Evolutionary conservation across 2,797 vertebrate species (phyloP), one percentile per base, ranked within the genome.

Genomic region (Macropodus opercularis): DNA sequence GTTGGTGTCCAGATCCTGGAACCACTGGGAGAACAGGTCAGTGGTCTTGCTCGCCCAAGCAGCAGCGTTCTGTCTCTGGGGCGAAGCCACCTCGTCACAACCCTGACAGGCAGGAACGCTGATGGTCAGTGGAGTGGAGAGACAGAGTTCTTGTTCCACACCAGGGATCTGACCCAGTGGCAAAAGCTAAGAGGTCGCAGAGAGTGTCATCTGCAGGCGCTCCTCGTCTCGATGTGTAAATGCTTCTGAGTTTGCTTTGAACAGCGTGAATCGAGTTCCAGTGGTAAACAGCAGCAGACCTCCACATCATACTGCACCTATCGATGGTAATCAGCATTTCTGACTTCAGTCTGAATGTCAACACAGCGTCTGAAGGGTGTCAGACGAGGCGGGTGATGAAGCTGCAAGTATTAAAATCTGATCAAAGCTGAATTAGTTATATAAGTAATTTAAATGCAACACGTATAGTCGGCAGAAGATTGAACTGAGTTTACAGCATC

Each of bases 121-220:
- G 78, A 79, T 72, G 77, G 69, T 61, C 72, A 54, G 63, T 7
- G 26, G 57, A 73, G 74, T 59, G 70, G 52, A 68, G 53, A 69
- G 48, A 58, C 43, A 2, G 32, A 42, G 44, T 74, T 52, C 44
- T 58, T 68, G 34, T 39, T 52, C 58, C 39, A 39, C 84, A 22
- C 79, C 15, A 18, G 75, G 83, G 81, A 82, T 59, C 48, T 66
- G 75, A 85, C 75, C 72, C 51, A 9, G 23, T 62, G 71, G 52
- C 57, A 63, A 55, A 68, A 61, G 72, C 60, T 39, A 15, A 12
- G 36, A 71, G 77, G 77, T 76, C 65, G 54, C 26, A 39, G 17
- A 32, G 53, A 35, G 43, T 31, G 51, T 19, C 27, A 41, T 66
- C 48, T 59, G 2, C 4, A 71, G 72, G 54, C 57, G 1, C 68